Conservation (phyloP, 2,888 invertebrate genomes). For the Drosophila siamana region DNA sequence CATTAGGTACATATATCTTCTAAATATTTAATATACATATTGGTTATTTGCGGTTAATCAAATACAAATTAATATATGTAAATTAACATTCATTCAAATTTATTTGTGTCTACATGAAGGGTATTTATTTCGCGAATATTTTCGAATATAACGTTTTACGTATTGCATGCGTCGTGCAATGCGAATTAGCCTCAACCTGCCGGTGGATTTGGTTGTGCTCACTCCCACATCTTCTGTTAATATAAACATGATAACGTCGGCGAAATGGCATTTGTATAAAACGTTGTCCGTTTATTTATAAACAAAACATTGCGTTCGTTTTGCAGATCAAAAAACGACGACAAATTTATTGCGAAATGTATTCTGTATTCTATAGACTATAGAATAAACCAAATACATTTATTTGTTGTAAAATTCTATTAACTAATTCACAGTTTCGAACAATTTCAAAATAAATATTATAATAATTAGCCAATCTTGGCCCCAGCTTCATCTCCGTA, state of each 20-base stretch:
- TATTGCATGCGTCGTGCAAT: slow-evolving; percentile 8
- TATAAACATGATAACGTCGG: slow-evolving; percentile 28
- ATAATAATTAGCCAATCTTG: too few relatives aligned
- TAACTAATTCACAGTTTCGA: too few relatives aligned
- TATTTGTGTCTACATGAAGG: slow-evolving; percentile 2
- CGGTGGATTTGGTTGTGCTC: slow-evolving; percentile 38
- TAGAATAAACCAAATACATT: background rate
- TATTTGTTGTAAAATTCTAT: too few relatives aligned
- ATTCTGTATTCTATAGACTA: slow-evolving; percentile 9
- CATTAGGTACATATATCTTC: too few relatives aligned
- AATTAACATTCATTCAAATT: too few relatives aligned
- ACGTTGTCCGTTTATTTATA: slow-evolving; percentile 55
- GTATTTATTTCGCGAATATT: background rate
- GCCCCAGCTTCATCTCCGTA: too few relatives aligned
- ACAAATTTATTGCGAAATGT: slow-evolving; percentile 60
- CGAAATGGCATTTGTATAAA: slow-evolving; percentile 40
- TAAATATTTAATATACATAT: too few relatives aligned
- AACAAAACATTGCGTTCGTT: slow-evolving; percentile 49
- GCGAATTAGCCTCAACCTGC: slow-evolving; percentile 39
- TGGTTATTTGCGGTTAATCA: too few relatives aligned
- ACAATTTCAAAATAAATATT: too few relatives aligned
- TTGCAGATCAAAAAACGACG: slow-evolving; percentile 51
- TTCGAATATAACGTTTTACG: slow-evolving; percentile 9
- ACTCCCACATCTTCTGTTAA: slow-evolving; percentile 55
- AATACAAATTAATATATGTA: too few relatives aligned